These are phyloP conservation scores for Takifugu ocellatus DNA, from an alignment of 2,797 vertebrate genomes.

Conservation along the genomic window DNA sequence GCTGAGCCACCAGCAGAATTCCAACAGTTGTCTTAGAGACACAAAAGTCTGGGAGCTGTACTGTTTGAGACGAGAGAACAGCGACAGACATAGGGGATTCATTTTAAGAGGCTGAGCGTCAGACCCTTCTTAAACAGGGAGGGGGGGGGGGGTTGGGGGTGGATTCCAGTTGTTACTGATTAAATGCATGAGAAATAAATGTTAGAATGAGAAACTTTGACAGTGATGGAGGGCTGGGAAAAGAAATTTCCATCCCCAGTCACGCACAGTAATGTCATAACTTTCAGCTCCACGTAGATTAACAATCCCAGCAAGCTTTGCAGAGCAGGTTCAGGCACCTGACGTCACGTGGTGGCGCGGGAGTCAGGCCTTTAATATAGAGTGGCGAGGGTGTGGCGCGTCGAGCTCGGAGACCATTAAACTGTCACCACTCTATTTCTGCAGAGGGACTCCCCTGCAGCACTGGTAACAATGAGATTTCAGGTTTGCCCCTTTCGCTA, in stretches of 20 bases:
- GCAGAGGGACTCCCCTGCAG: constrained; percentile 49
- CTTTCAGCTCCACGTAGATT: constrained; percentile 45
- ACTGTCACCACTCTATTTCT: constrained; percentile 72
- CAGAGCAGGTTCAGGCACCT: constrained; percentile 60
- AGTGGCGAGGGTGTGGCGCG: constrained; percentile 67
- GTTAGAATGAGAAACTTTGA: constrained; percentile 40
- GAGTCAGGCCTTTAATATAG: constrained; percentile 58
- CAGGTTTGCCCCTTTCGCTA: constrained; percentile 45
- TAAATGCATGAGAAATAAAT: constrained; percentile 64
- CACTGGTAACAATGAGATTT: constrained; percentile 56
- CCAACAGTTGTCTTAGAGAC: constrained; percentile 58
- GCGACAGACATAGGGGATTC: constrained; percentile 40
- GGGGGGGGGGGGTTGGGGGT: too few relatives aligned
- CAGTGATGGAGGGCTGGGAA: constrained; percentile 35
- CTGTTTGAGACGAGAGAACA: constrained; percentile 9
- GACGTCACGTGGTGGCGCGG: constrained; percentile 58
- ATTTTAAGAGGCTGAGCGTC: constrained; percentile 42
- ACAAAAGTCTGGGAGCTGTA: constrained; percentile 58
- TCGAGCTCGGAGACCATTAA: constrained; percentile 65
- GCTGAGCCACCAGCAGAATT: constrained; percentile 53
- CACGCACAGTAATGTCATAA: constrained; percentile 60
- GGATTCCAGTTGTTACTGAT: constrained; percentile 56
- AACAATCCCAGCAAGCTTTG: constrained; percentile 48
- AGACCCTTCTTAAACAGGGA: constrained; percentile 26
- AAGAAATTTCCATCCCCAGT: constrained; percentile 54